phyloP scores from a whole-genome alignment of 2,113 vertebrate species.

The Typhlomys cinereus region DNA sequence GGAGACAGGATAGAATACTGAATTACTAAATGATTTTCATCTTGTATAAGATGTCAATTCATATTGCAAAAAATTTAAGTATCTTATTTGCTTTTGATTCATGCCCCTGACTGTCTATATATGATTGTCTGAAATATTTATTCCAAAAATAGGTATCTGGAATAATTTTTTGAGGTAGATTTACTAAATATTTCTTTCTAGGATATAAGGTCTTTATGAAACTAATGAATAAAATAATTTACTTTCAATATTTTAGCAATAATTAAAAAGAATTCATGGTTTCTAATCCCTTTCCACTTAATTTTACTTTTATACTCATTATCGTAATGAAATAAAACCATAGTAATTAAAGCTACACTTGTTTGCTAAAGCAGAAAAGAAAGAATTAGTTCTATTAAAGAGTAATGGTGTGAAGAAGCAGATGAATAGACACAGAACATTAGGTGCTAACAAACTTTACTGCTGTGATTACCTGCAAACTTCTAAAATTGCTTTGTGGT shows the following conservation, averaged over 20 bases:
- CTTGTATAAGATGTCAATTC: background rate
- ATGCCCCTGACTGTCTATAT: background rate
- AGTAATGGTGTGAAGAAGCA: constrained; percentile 2
- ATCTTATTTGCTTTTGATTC: background rate
- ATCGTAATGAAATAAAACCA: background rate
- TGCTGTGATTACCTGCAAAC: background rate
- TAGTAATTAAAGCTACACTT: background rate
- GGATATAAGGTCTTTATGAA: background rate
- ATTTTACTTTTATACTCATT: background rate
- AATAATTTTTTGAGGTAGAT: background rate
- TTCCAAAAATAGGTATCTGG: background rate
- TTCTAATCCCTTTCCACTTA: accelerated
- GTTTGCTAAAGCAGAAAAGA: background rate
- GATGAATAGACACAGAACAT: background rate
- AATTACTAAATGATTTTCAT: background rate
- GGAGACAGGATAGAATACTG: accelerated
- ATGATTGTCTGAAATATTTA: background rate
- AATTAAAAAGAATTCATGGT: background rate
- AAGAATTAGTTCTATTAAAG: constrained; percentile 51
- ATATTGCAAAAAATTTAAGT: background rate
- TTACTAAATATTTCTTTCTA: background rate
- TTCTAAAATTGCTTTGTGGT: background rate
- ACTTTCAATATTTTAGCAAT: background rate
- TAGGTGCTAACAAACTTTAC: background rate
- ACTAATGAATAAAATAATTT: background rate